Conservation (phyloP, 2,888 invertebrate genomes). For the Lacanobia oleracea region DNA sequence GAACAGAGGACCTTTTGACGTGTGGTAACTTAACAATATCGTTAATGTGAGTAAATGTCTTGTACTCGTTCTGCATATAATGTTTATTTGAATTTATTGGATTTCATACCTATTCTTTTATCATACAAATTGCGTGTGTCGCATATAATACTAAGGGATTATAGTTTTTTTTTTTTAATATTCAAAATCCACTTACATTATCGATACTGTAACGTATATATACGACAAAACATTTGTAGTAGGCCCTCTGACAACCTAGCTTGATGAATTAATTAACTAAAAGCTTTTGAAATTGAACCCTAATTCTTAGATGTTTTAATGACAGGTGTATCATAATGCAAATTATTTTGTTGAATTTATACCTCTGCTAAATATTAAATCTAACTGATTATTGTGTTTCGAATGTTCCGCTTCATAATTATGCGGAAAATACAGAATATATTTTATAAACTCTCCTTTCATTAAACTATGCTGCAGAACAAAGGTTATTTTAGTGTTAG, state of each 20-base stretch:
- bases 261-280: background rate
- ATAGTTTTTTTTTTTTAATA: no score
- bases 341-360: background rate
- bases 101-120: no score
- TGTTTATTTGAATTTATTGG: no score
- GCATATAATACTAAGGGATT: no score
- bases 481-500: conserved; percentile 11
- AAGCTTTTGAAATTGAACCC: background rate
- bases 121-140: no score
- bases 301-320: background rate
- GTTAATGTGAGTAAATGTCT: no score
- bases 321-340: background rate
- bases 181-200: no score
- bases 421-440: background rate
- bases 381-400: background rate
- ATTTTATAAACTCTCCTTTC: conserved; percentile 16
- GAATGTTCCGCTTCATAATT: background rate
- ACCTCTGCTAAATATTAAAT: background rate
- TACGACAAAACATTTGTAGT: no score
- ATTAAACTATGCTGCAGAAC: conserved; percentile 19
- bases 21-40: no score
- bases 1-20: no score
- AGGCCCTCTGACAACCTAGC: background rate
- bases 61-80: no score
- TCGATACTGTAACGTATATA: no score